Percentiles rank a stretch among this genome's conserved stretches.
These are phyloP conservation scores for Manis pentadactyla DNA, from an alignment of 2,797 vertebrate species.

Conservation along the genomic window DNA sequence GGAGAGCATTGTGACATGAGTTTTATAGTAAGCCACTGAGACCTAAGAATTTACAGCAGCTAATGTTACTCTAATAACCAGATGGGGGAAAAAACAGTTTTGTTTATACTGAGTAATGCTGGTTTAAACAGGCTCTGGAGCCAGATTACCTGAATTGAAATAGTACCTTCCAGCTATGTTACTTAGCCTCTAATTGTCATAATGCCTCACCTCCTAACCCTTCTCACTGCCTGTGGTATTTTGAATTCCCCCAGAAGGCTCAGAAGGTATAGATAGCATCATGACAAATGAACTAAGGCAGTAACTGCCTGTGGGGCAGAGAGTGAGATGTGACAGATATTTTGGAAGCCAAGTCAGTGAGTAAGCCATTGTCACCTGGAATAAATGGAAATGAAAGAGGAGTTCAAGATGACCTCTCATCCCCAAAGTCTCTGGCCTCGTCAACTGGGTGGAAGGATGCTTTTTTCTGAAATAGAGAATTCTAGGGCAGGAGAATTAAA, in stretches of 20 bases:
- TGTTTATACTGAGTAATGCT: background rate
- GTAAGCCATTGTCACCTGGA: background rate
- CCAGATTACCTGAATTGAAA: background rate
- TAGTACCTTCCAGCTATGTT: background rate
- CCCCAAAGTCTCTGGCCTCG: background rate
- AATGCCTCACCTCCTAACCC: background rate
- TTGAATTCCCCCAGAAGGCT: background rate
- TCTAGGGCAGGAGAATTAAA: background rate
- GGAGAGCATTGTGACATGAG: background rate
- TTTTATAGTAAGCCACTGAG: background rate
- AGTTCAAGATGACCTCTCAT: background rate
- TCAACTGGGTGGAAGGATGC: background rate
- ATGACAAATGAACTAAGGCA: background rate
- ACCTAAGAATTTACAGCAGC: background rate
- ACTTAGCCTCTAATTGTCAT: background rate
- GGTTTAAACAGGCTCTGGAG: background rate
- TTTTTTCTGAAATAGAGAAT: background rate
- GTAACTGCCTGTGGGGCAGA: background rate
- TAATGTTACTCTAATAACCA: background rate
- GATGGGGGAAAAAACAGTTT: background rate
- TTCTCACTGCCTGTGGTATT: background rate
- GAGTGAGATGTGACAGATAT: background rate
- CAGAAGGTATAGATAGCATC: background rate
- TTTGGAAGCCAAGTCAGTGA: background rate
- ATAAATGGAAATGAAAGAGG: background rate